Conservation (phyloP, 2,797 vertebrate species). For the Gobionotothen gibberifrons region DNA sequence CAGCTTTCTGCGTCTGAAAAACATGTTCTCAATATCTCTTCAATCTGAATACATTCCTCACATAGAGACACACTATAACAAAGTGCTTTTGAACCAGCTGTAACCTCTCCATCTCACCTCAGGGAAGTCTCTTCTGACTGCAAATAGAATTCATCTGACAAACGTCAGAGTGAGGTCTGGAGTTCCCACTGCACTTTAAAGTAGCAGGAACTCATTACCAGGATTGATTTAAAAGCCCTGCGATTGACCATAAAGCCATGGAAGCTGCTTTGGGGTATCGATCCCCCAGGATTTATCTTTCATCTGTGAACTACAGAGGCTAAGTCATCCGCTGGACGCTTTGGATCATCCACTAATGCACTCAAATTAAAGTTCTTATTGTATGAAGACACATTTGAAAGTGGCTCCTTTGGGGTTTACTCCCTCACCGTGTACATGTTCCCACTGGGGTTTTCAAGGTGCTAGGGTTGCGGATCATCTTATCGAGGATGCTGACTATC, state of each 20-base stretch:
- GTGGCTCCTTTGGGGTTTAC: neutral
- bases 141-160: slow-evolving; percentile 81
- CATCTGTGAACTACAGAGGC: slow-evolving; percentile 75
- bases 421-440: slow-evolving; percentile 94
- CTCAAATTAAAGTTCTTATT: slow-evolving; percentile 56
- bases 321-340: slow-evolving; percentile 72
- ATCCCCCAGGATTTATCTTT: slow-evolving; percentile 81
- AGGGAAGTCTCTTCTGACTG: slow-evolving; percentile 61
- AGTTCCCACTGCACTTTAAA: slow-evolving; percentile 78
- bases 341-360: slow-evolving; percentile 69
- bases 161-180: slow-evolving; percentile 69
- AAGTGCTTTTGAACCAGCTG: slow-evolving; percentile 58
- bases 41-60: slow-evolving; percentile 32
- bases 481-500: slow-evolving; percentile 96
- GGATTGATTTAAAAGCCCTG: slow-evolving; percentile 84
- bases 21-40: slow-evolving; percentile 51
- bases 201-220: slow-evolving; percentile 83
- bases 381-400: slow-evolving; percentile 21
- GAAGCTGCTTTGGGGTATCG: slow-evolving; percentile 76
- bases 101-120: slow-evolving; percentile 57
- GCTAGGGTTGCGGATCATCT: slow-evolving; percentile 99
- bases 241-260: slow-evolving; percentile 82
- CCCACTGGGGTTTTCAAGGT: slow-evolving; percentile 96
- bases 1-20: slow-evolving; percentile 39
- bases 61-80: slow-evolving; percentile 23